These are phyloP conservation scores for Vombatus ursinus DNA, from an alignment of 2,113 vertebrate species.

Conservation along the genomic window DNA sequence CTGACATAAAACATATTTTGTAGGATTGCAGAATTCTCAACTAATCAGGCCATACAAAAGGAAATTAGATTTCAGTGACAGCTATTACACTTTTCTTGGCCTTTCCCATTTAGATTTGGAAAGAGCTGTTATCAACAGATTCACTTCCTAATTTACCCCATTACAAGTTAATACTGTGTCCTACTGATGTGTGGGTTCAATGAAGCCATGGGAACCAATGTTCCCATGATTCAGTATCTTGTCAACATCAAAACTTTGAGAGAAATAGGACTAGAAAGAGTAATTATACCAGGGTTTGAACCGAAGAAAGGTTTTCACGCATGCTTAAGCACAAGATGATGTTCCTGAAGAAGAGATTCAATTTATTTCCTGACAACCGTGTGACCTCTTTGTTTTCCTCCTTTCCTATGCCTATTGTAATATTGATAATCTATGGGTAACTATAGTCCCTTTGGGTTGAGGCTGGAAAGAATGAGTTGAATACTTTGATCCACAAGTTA, in stretches of 20 bases:
- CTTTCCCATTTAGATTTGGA: background rate
- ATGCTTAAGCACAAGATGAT: background rate
- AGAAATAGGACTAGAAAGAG: background rate
- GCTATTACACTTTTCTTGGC: background rate
- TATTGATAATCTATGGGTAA: background rate
- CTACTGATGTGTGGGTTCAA: background rate
- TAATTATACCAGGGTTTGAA: background rate
- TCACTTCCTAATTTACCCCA: background rate
- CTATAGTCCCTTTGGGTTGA: background rate
- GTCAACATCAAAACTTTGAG: background rate
- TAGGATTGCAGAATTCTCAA: background rate
- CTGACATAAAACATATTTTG: background rate
- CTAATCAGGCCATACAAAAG: background rate
- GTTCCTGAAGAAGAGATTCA: background rate
- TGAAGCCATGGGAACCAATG: background rate
- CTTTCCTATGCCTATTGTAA: background rate
- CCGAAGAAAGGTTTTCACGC: background rate
- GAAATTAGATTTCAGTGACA: background rate
- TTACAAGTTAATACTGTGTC: background rate
- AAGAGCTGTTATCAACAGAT: background rate
- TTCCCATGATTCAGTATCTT: background rate
- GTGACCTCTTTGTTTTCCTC: background rate
- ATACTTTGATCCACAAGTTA: background rate
- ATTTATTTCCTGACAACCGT: background rate
- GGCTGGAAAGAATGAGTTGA: background rate